Conservation (phyloP, 1,140 invertebrate species). For the Globodera rostochiensis region DNA sequence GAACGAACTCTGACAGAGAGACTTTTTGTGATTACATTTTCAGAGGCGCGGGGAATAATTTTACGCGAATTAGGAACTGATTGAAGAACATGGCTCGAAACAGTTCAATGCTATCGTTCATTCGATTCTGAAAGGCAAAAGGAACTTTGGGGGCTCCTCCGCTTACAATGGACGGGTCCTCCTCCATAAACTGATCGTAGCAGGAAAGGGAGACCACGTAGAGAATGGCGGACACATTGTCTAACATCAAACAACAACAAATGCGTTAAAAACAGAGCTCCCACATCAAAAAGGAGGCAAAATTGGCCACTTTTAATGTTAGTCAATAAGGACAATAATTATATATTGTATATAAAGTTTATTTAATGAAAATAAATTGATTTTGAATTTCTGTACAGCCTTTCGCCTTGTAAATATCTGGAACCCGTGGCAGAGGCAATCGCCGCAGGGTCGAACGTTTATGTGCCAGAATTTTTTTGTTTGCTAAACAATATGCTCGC, state of each 20-base stretch:
- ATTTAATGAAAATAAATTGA: too few species aligned
- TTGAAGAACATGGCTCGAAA: slow-evolving; percentile 48
- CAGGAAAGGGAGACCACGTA: slow-evolving; percentile 47
- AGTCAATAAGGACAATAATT: too few species aligned
- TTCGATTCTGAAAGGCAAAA: slow-evolving; percentile 36
- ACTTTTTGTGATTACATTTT: not conserved
- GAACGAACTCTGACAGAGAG: slow-evolving; percentile 32
- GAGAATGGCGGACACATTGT: slow-evolving; percentile 51
- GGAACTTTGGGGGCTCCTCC: not conserved
- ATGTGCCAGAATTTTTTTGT: too few species aligned
- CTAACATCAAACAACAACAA: slow-evolving; percentile 21
- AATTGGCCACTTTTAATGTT: too few species aligned
- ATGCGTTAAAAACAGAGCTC: not conserved
- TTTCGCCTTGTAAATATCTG: too few species aligned
- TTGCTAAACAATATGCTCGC: too few species aligned
- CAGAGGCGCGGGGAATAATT: not conserved
- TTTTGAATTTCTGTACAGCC: too few species aligned
- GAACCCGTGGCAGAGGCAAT: too few species aligned
- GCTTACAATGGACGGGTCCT: slow-evolving; percentile 48
- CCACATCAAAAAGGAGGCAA: too few species aligned
- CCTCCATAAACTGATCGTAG: slow-evolving; percentile 51
- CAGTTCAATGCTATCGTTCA: slow-evolving; percentile 50
- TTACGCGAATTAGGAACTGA: slow-evolving; percentile 35
- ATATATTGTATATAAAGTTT: too few species aligned
- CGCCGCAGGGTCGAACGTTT: too few species aligned